Percentiles rank a stretch among this genome's conserved stretches.
Evolutionary conservation across 2,888 invertebrate species (phyloP).

Genomic region (Brachynemurus nebulosus): DNA sequence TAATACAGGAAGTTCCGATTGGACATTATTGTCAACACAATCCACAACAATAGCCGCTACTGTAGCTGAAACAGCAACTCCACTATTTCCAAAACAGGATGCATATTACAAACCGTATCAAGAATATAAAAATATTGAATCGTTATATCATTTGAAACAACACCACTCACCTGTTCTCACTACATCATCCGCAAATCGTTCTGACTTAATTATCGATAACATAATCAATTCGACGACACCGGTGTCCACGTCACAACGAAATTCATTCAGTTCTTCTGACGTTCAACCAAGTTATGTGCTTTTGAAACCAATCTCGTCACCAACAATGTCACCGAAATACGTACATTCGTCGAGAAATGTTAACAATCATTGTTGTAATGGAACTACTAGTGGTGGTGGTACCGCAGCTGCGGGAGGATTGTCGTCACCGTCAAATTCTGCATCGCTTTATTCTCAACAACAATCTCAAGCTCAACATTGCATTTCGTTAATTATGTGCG

Average conservation of each 20-base stretch:
- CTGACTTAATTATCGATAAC: not conserved
- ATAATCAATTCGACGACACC: not conserved
- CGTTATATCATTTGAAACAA: not conserved
- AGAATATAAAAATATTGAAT: constrained; percentile 7
- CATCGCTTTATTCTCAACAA: too few species aligned
- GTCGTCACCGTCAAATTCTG: too few species aligned
- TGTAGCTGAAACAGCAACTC: not conserved
- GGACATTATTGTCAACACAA: too few species aligned
- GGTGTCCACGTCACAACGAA: constrained; percentile 1
- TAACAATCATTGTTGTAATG: too few species aligned
- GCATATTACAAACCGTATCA: constrained; percentile 6
- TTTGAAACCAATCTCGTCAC: constrained; percentile 2
- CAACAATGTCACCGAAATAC: constrained; percentile 2
- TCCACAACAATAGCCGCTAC: not conserved
- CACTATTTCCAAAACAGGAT: constrained; percentile 1
- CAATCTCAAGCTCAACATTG: too few species aligned
- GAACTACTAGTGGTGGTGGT: not conserved
- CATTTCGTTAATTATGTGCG: too few species aligned
- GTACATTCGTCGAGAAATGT: not conserved
- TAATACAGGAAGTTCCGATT: not conserved
- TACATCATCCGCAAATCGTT: not conserved
- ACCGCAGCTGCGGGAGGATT: too few species aligned
- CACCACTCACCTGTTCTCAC: not conserved
- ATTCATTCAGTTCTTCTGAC: constrained; percentile 4
- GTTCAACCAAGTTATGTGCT: constrained; percentile 2